Evolutionary conservation across 2,113 vertebrate genomes (phyloP).

Genomic region (Eclectus roratus): DNA sequence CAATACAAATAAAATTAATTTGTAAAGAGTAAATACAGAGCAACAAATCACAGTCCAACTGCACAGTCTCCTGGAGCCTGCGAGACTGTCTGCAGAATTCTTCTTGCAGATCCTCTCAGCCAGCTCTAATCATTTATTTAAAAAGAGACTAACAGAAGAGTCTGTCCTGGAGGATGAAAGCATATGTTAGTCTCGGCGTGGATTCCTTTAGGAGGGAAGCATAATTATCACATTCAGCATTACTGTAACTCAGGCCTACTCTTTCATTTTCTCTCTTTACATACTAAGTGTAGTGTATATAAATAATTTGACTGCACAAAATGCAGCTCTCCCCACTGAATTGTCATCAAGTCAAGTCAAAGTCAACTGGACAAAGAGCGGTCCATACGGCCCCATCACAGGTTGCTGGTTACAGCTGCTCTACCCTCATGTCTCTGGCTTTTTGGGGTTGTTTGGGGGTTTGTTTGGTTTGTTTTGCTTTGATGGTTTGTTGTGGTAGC

Average conservation of each 20-base stretch:
- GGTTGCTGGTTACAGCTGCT: background rate
- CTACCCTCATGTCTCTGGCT: background rate
- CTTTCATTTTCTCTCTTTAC: background rate
- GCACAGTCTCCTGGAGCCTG: background rate
- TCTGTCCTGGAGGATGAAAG: slow-evolving; percentile 53
- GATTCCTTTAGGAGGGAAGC: slow-evolving; percentile 30
- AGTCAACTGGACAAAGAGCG: background rate
- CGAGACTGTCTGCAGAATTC: background rate
- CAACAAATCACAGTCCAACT: slow-evolving; percentile 22
- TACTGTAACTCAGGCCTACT: background rate
- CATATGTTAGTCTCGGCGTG: slow-evolving; percentile 3
- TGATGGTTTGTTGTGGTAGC: background rate
- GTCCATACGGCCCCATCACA: fast-evolving
- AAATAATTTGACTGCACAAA: slow-evolving; percentile 2
- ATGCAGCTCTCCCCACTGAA: background rate
- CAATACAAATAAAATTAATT: slow-evolving; percentile 44
- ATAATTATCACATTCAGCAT: slow-evolving; percentile 28
- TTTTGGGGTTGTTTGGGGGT: background rate
- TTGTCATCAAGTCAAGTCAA: background rate
- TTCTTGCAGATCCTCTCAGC: slow-evolving; percentile 9
- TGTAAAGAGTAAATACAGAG: slow-evolving; percentile 15
- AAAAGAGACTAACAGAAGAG: slow-evolving; percentile 51
- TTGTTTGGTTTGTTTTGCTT: background rate
- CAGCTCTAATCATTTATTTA: slow-evolving; percentile 57
- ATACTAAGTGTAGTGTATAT: background rate